Evolutionary conservation across 2,888 invertebrate genomes (phyloP), one percentile per base, ranked within the genome.

Genomic region (Phortica okadai): DNA sequence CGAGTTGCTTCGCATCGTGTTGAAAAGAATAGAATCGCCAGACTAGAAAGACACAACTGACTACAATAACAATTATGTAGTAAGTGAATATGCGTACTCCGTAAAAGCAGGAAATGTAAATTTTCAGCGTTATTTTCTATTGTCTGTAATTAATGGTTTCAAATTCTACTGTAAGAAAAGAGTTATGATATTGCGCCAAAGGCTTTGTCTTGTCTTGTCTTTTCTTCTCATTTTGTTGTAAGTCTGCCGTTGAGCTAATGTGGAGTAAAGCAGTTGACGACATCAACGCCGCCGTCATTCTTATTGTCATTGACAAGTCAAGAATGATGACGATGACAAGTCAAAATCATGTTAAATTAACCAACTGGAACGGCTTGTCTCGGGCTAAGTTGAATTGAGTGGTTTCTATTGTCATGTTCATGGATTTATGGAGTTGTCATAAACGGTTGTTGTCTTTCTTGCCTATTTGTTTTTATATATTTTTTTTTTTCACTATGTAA

Each of bases 301-400:
- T 62, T 21, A 67, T 80, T 79, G 77, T 74, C 84, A 76, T 77
- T 79, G 83, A 86, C 87, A 88, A 69, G 50, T 58, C 66, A 74
- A 56, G 11, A 74, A 69, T 74, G 56, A 74, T 80, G 77, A 76
- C 69, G 74, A 85, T 83, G 83, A 83, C 84, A 83, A 82, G 82
- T 80, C 78, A 81, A 88, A 89, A 88, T 89, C 89, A 88, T 89
- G 88, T 89, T 86, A 82, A 83, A 76, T 80, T 89, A 88, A 89
- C 89, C 85, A 86, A 80, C 80, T 82, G 88, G 88, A 89, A 89
- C 76, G 76, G 42, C 58, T 62, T 72, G 42, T 59, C 62, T 73
- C 41, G 67, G 11, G 66, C 50, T 11, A 41, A 45, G 69, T 45
- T 69, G 44, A 62, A 62, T 62, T 45, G 69, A 69, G 50, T 21